Conservation (phyloP, 2,888 invertebrate genomes). For the Proisotoma minuta region DNA sequence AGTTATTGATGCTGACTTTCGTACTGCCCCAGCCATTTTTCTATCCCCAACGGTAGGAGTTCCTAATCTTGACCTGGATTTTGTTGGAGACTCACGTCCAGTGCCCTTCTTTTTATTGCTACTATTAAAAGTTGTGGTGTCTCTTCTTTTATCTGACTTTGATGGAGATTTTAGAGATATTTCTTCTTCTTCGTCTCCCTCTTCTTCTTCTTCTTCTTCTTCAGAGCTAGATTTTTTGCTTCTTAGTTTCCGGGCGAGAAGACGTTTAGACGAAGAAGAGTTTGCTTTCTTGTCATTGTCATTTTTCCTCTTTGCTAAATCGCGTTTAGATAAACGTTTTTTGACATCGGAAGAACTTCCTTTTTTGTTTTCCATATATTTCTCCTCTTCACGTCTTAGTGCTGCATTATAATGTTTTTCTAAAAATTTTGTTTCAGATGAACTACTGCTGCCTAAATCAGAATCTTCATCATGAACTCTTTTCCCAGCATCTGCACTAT, state of each 20-base stretch:
- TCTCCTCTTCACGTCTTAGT: conserved; percentile 31
- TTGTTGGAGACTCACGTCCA: background rate
- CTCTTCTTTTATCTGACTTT: background rate
- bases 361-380: conserved; percentile 13
- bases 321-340: background rate
- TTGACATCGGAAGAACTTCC: conserved; percentile 4
- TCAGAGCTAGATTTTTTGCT: background rate
- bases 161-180: background rate
- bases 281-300: conserved; percentile 7
- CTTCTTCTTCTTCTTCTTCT: background rate
- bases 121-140: background rate
- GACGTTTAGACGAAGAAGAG: no score
- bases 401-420: conserved; percentile 45
- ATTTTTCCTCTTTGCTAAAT: background rate
- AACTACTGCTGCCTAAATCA: conserved; percentile 40
- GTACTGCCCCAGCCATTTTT: conserved; percentile 41
- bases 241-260: background rate
- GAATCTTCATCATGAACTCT: conserved; percentile 52
- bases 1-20: conserved; percentile 43
- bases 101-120: no score
- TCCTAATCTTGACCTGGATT: conserved; percentile 13
- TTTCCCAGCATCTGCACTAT: conserved; percentile 54
- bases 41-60: conserved; percentile 13
- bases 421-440: conserved; percentile 45
- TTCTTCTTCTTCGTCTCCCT: background rate